Base-by-base conservation (phyloP, 1,140 invertebrate genomes). In the Nephila pilipes region DNA sequence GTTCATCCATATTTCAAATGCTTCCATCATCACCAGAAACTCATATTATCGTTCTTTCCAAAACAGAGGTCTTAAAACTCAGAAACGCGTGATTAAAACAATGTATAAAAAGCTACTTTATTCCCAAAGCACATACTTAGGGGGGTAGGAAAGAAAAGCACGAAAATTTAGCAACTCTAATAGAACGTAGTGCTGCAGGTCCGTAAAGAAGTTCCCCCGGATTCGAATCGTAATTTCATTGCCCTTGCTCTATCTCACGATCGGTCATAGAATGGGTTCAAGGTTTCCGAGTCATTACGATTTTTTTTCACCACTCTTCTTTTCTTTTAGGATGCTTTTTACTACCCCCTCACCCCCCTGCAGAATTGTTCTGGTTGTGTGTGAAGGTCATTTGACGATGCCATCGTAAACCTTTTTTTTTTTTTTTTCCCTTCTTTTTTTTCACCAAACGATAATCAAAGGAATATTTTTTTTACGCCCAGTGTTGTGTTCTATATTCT, bases 201-300 rank as follows among this genome's bases (percentile, higher is more conserved):
- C n/a, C 63, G 63, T 32, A 3, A 54, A 12, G 38, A 18, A 12
- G 8, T 81, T 38, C 80, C 80, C 38, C 22, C 36, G 46, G 46
- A 18, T 55, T 83, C n/a, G 12, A 18, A 54, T 54, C 38, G 80
- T 54, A n/a, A 83, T 83, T 55, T 55, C 80, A 83, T 54, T 83
- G 80, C 80, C 80, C 80, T 83, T 54, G 46, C 12, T 36, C 55
- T 22, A 81, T 88, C 69, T 89, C 87, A 89, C 87, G 69, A 46
- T 75, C 63, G 69, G 87, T 75, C 87, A 89, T 79, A 79, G 87
- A 89, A 89, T 65, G 65, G 36, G 87, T 89, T 89, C 87, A 89
- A 89, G 87, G 87, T 89, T 79, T 46, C 46, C 14, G 10, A n/a
- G 69, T 75, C 69, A 75, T 75, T 75, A 36, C 69, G 69, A 32